Base-by-base conservation (phyloP, 2,888 invertebrate species). In the Dioctria rufipes region DNA sequence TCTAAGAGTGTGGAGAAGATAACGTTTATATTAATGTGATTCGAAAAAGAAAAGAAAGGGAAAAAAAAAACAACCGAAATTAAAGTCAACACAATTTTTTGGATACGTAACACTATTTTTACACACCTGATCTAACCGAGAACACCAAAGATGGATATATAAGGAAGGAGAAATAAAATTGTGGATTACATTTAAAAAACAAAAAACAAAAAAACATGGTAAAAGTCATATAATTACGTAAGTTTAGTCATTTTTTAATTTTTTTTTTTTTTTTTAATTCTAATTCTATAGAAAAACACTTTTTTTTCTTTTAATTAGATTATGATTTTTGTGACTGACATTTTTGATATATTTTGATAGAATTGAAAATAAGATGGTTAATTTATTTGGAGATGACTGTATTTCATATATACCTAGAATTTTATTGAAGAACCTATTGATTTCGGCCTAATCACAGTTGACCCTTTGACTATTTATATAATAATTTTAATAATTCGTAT, bases 91-190 rank as follows among this genome's bases (percentile, higher is more conserved):
- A 54, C 61, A 25, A 25, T 25, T 25, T 73, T 73, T 73, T 73
- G 54, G 60, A 58, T 73, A 25, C 25, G 25, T 25, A 42, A 60
- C 54, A 73, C 42, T 73, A 58, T 73, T 58, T 73, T 58, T 73
- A 73, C 73, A 42, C 40, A 65, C 40, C 40, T 60, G 58, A 58
- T 25, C 25, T 73, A 58, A 58, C 73, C 58, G 58, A 58, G 58
- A 73, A 73, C 73, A 51, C 73, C 73, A 73, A 73, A 73, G 73
- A 73, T 58, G 73, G 73, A 73, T 73, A 51, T 73, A 73, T 66
- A 39, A 61, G 43, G 40, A 40, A 13, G n/a, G 13, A n/a, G 60
- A 60, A 13, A 60, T n/a, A n/a, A 43, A 42, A 73, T 40, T 73
- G 73, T 73, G 73, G 73, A 73, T 58, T 73, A 73, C 73, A 39